Evolutionary conservation across 2,888 invertebrate species (phyloP).

Genomic region (Cheilosia soror): DNA sequence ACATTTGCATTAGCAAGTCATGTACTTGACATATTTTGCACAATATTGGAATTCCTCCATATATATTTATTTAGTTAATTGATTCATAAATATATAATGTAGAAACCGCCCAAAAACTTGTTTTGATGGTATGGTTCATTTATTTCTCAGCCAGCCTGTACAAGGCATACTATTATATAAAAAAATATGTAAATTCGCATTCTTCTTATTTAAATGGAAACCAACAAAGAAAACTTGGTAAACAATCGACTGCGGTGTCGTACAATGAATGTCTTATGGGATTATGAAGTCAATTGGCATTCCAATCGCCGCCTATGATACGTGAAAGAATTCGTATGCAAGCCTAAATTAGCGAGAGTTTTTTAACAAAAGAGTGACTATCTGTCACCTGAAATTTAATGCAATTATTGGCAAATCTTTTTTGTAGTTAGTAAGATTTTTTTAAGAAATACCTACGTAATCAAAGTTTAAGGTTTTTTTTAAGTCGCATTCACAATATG

Average conservation of each 20-base stretch:
- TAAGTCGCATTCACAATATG: no score
- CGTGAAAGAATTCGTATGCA: slow-evolving; percentile 10
- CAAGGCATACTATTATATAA: not conserved
- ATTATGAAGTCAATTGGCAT: slow-evolving; percentile 15
- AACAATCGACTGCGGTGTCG: not conserved
- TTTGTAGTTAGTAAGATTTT: not conserved
- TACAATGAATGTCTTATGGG: not conserved
- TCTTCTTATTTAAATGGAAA: not conserved
- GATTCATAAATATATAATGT: no score
- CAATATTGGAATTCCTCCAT: no score
- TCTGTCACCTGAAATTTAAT: not conserved
- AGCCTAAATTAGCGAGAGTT: not conserved
- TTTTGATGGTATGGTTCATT: not conserved
- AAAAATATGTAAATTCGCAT: not conserved
- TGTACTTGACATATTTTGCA: no score
- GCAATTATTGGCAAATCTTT: not conserved
- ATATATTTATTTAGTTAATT: no score
- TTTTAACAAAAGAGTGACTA: not conserved
- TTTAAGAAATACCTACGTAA: not conserved
- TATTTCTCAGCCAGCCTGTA: not conserved
- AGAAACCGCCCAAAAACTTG: no score
- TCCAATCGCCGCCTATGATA: not conserved
- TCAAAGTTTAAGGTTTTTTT: no score
- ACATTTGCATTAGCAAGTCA: no score
- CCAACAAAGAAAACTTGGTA: not conserved